Base-by-base conservation (phyloP, 1,140 invertebrate species). In the Pseudobourletiella spinata region DNA sequence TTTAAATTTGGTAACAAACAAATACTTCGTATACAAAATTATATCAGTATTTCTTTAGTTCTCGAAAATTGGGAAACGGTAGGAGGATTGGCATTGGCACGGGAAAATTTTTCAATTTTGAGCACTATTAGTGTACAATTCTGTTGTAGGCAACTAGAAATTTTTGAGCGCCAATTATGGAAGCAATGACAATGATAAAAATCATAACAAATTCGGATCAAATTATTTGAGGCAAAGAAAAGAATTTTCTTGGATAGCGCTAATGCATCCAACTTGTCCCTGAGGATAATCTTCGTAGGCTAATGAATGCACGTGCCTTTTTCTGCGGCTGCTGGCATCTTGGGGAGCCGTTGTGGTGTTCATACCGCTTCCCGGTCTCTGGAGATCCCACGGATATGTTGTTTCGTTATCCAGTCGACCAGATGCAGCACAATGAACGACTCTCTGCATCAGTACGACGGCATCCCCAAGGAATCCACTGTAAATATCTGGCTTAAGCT, bases 351-450 rank as follows among this genome's bases (percentile, higher is more conserved):
- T 54, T 20, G 25, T 26, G 11, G 50, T 4, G 6, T 3, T 6
- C 8, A 4, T 54, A 28, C 11, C 30, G 20, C 8, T 15, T 16
- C 50, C 50, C 1, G 65, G 65, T 35, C 57, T 59, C 51, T 57
- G 55, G 44, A 66, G 57, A 26, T 63, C 57, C 65, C 65, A 66
- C 1, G 65, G 65, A 35, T 66, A 66, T 3, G 57, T 24, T 15
- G 25, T 54, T 32, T 20, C 35, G 4, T 22, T 25, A 8, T 54
- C 50, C 1, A 61, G 4, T 15, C 59, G 18, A 25, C 14, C 28
- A 0, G 51, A 39, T 0, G 39, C 30, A 1, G 50, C 4, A 39
- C 59, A 61, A 39, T 61, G 50, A 28, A 35, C 44, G 24, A 61
- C 50, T 18, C 50, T 30, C 0, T 26, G 1, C 1, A 61, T 61